Evolutionary conservation across 2,888 invertebrate species (phyloP).

Genomic region (Ceraclea dissimilis): DNA sequence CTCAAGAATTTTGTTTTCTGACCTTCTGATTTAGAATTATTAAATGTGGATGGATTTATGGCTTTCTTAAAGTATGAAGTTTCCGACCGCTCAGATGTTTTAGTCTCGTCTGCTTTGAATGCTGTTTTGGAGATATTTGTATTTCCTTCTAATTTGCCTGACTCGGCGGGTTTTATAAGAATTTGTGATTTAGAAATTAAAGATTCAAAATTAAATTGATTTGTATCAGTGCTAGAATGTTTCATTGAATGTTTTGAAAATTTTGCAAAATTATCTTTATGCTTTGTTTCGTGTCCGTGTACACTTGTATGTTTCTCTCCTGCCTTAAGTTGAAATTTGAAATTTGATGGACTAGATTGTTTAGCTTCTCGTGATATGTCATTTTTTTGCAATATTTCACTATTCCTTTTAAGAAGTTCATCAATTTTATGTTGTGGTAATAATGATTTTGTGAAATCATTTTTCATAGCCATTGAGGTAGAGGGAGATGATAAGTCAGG

Average conservation of each 20-base stretch:
- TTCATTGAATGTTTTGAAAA: not conserved
- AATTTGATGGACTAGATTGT: not conserved
- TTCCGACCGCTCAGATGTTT: slow-evolving; percentile 39
- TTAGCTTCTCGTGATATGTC: not conserved
- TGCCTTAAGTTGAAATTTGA: not conserved
- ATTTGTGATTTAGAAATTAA: slow-evolving; percentile 48
- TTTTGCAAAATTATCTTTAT: not conserved
- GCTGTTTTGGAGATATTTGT: slow-evolving; percentile 30
- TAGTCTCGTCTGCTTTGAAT: slow-evolving; percentile 23
- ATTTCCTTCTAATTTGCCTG: slow-evolving; percentile 40
- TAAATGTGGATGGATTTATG: slow-evolving; percentile 29
- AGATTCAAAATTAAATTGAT: slow-evolving; percentile 46
- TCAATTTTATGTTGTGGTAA: slow-evolving; percentile 14
- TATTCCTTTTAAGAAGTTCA: slow-evolving; percentile 20
- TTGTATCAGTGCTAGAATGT: slow-evolving; percentile 30
- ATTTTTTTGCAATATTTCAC: slow-evolving; percentile 22
- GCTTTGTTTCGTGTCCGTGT: not conserved
- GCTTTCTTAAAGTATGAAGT: slow-evolving; percentile 46
- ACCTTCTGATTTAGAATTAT: slow-evolving; percentile 33
- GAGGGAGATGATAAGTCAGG: slow-evolving; percentile 8
- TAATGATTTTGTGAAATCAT: not conserved
- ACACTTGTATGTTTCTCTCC: not conserved
- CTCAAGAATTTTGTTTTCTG: slow-evolving; percentile 63
- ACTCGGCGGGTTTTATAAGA: slow-evolving; percentile 40
- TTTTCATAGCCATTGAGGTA: not conserved